These are phyloP conservation scores for Epirrhoe tristata DNA, from an alignment of 2,888 invertebrate species.

Conservation along the genomic window DNA sequence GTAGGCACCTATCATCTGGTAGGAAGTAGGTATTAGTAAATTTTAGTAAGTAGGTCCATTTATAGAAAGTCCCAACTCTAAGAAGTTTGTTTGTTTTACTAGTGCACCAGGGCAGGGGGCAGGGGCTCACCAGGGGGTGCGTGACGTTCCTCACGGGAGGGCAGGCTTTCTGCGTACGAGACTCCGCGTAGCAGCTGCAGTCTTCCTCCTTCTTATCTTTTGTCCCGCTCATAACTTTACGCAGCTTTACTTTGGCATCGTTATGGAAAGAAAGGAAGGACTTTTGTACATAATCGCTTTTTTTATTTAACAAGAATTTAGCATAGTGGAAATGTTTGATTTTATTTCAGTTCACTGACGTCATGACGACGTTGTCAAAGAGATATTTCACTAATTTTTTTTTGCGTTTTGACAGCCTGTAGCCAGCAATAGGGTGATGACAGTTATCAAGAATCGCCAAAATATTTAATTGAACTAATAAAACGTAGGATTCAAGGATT, in stretches of 20 bases:
- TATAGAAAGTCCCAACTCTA: no score
- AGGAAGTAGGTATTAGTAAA: no score
- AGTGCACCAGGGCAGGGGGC: background rate
- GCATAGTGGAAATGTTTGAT: constrained; percentile 18
- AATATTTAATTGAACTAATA: no score
- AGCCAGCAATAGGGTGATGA: no score
- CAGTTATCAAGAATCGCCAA: no score
- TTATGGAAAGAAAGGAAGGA: constrained; percentile 46
- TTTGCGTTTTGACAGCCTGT: no score
- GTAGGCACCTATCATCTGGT: no score
- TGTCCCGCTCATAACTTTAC: constrained; percentile 62
- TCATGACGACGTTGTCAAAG: constrained; percentile 13
- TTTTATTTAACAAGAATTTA: constrained; percentile 39
- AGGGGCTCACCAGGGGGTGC: constrained; percentile 71
- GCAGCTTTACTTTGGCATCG: constrained; percentile 48
- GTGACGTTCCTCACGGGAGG: constrained; percentile 66
- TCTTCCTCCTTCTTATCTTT: constrained; percentile 52
- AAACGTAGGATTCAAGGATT: no score
- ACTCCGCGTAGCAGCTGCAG: constrained; percentile 56
- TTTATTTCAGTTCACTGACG: constrained; percentile 5
- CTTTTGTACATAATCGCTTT: constrained; percentile 40
- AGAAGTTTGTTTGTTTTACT: no score
- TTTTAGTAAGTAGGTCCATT: no score
- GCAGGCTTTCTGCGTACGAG: constrained; percentile 52
- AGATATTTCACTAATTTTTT: background rate